Conservation (phyloP, 2,888 invertebrate genomes). For the Lasioglossum oenotherae region DNA sequence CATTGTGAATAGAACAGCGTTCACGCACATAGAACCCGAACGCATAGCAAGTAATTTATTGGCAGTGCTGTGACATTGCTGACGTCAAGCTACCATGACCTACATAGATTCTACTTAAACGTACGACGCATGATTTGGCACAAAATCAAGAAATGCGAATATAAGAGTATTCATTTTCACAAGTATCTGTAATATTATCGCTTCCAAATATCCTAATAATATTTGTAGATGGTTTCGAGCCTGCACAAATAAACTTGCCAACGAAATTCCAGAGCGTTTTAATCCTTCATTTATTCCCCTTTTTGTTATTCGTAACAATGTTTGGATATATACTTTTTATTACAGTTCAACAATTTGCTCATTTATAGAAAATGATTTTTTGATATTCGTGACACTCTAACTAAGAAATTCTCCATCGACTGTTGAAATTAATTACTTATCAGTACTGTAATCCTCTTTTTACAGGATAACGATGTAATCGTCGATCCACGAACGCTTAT, state of each 20-base stretch:
- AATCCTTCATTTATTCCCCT: background rate
- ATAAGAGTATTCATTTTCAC: slow-evolving; percentile 45
- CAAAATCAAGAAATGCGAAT: slow-evolving; percentile 46
- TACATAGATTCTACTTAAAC: slow-evolving; percentile 36
- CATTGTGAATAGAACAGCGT: background rate
- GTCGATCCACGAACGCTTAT: slow-evolving; percentile 50
- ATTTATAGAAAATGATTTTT: background rate
- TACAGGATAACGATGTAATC: slow-evolving; percentile 6
- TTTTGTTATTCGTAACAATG: background rate
- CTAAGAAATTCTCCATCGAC: background rate
- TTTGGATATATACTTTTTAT: background rate
- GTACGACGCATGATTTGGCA: slow-evolving; percentile 45
- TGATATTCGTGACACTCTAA: background rate
- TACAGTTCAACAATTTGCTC: background rate
- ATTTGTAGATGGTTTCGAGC: background rate
- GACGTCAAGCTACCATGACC: slow-evolving; percentile 22
- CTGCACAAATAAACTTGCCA: background rate
- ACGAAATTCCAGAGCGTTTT: background rate
- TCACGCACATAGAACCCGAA: slow-evolving; percentile 10
- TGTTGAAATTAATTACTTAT: background rate
- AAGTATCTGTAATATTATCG: slow-evolving; percentile 22
- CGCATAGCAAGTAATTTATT: slow-evolving; percentile 13
- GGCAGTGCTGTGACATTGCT: slow-evolving; percentile 21
- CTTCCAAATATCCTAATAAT: slow-evolving; percentile 18
- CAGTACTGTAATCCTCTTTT: background rate